phyloP scores from a whole-genome alignment of 2,888 invertebrate genomes.

The Eulithis testata region DNA sequence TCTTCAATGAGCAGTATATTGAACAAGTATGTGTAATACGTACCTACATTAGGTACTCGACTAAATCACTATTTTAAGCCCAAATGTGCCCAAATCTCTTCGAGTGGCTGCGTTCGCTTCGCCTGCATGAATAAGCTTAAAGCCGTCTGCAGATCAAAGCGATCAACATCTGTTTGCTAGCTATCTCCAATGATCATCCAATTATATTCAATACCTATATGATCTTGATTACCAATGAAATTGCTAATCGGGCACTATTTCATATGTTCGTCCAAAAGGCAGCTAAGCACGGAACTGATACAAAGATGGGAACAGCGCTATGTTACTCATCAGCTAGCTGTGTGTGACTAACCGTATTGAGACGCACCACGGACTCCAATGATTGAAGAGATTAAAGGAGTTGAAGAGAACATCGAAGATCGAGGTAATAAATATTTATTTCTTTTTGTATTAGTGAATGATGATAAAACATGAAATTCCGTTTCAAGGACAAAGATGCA shows the following conservation, averaged over 20 bases:
- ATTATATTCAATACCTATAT: neutral
- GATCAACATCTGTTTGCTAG: neutral
- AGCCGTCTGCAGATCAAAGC: neutral
- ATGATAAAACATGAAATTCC: too few species aligned
- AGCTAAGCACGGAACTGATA: conserved; percentile 5
- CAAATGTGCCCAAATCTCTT: too few species aligned
- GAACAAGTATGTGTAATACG: too few species aligned
- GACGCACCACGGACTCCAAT: neutral
- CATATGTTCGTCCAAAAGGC: conserved; percentile 2
- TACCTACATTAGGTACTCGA: too few species aligned
- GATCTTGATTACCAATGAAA: neutral
- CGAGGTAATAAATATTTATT: too few species aligned
- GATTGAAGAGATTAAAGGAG: neutral
- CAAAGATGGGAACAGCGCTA: conserved; percentile 4
- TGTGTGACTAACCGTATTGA: neutral
- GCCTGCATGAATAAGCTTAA: too few species aligned
- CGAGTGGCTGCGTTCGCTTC: too few species aligned
- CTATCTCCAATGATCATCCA: neutral
- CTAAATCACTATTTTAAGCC: too few species aligned
- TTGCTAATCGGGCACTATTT: neutral
- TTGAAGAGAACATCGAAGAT: too few species aligned
- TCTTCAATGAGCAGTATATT: too few species aligned
- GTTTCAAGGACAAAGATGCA: too few species aligned
- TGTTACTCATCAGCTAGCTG: neutral
- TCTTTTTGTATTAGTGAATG: too few species aligned